These are phyloP conservation scores for Lepidotrigona ventralis DNA, from an alignment of 1,140 invertebrate species.

Conservation along the genomic window DNA sequence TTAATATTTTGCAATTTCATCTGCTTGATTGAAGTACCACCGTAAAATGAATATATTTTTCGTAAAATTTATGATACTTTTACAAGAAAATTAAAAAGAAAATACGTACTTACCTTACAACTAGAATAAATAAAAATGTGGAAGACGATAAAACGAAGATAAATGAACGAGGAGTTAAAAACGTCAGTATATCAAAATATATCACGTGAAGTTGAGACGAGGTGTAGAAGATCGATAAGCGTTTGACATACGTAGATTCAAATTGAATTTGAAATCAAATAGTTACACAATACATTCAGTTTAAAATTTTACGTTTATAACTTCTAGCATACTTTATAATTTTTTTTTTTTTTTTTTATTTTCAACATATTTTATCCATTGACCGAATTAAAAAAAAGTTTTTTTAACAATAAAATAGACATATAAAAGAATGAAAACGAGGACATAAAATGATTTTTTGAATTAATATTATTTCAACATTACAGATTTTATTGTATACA, in stretches of 20 bases:
- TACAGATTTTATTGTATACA: constrained; percentile 36
- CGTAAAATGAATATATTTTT: background rate
- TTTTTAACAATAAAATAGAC: background rate
- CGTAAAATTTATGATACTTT: background rate
- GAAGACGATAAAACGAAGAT: constrained; percentile 31
- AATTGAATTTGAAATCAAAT: background rate
- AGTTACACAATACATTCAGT: background rate
- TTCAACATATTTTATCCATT: background rate
- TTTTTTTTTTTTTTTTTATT: background rate
- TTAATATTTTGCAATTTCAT: background rate
- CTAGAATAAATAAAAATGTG: constrained; percentile 30
- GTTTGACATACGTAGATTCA: background rate
- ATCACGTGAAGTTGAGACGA: constrained; percentile 18
- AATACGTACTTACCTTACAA: constrained; percentile 21
- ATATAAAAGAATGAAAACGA: background rate
- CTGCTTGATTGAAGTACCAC: background rate
- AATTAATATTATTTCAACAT: background rate
- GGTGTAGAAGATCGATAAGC: background rate
- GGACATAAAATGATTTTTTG: background rate
- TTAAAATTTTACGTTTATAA: background rate
- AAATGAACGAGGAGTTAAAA: background rate
- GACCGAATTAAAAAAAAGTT: background rate
- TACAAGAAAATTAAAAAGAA: background rate
- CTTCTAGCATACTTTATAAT: background rate
- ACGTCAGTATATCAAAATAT: background rate